Evolutionary conservation across 2,797 vertebrate species (phyloP), one percentile per base, ranked within the genome.

Genomic region (Echiichthys vipera): DNA sequence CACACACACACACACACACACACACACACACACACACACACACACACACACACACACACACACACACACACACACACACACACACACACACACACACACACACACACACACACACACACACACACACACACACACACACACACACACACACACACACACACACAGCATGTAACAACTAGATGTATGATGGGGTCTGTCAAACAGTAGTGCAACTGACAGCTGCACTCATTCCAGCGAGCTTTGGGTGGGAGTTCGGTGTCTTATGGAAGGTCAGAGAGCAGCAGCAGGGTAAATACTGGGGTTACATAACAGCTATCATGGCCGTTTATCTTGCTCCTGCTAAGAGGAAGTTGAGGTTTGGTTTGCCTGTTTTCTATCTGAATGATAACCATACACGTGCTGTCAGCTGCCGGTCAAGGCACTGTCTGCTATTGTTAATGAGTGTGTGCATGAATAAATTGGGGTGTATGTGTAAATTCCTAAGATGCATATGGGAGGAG

Each of bases 401-500:
- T 65, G 36, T 51, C 40, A 57, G 37, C 22, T 36, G 24, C 49
- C 51, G 25, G 39, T 47, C 32, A 27, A 30, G 13, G n/a, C 13
- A 18, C 47, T 56, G 59, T 34, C 11, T 8, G n/a, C 37, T 51
- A 46, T 10, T 55, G 68, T 73, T 75, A 61, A 65, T 1, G 9
- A 65, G 65, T 3, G 59, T 40, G 62, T 25, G 78, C 24, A 32
- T 71, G 78, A 72, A 65, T 79, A 69, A 83, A 70, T 59, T 80
- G 47, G 70, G 39, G 58, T 51, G 59, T 55, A 25, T 65, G 68
- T 45, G 50, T 62, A 53, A 77, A 87, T 87, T 87, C 85, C 84
- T 83, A n/a, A 77, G 64, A 83, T 83, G 49, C 65, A 67, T 22
- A 22, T 53, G 71, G 83, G 82, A 78, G 83, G 77, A 78, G 84